A percentile compares a stretch with the other conserved stretches of the same genome.
phyloP scores from a whole-genome alignment of 2,113 vertebrate species.

The Brevimyrus niger region DNA sequence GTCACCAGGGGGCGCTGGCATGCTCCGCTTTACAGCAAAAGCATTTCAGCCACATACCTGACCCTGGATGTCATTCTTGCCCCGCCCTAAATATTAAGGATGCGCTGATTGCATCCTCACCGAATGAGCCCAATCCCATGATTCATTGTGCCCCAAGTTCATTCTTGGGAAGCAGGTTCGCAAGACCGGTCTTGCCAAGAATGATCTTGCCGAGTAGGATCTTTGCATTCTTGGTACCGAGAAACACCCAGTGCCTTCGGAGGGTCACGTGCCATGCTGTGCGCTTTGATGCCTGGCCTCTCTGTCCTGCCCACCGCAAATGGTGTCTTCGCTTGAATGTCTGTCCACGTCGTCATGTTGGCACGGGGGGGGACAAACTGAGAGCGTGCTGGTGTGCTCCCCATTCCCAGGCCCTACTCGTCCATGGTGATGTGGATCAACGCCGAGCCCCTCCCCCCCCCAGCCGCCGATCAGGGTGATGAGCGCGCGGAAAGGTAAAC shows the following conservation, averaged over 20 bases:
- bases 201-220: not conserved
- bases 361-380: not conserved
- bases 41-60: not conserved
- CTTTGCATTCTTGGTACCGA: not conserved
- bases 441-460: not conserved
- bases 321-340: not conserved
- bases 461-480: not conserved
- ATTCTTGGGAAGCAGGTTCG: not conserved
- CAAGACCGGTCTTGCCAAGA: not conserved
- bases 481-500: not conserved
- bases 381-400: not conserved
- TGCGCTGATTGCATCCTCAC: not conserved
- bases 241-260: not conserved
- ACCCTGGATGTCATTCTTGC: not conserved
- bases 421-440: slow-evolving; percentile 69
- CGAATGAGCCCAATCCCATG: not conserved
- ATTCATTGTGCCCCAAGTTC: not conserved
- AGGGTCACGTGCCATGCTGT: not conserved
- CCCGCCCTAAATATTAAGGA: not conserved
- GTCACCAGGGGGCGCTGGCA: not conserved
- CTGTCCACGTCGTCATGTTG: not conserved
- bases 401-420: not conserved
- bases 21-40: not conserved
- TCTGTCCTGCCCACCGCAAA: not conserved
- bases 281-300: not conserved